Percentiles rank a stretch among this genome's conserved stretches.
Conservation (phyloP, 2,888 invertebrate genomes). For the Pecten maximus region DNA sequence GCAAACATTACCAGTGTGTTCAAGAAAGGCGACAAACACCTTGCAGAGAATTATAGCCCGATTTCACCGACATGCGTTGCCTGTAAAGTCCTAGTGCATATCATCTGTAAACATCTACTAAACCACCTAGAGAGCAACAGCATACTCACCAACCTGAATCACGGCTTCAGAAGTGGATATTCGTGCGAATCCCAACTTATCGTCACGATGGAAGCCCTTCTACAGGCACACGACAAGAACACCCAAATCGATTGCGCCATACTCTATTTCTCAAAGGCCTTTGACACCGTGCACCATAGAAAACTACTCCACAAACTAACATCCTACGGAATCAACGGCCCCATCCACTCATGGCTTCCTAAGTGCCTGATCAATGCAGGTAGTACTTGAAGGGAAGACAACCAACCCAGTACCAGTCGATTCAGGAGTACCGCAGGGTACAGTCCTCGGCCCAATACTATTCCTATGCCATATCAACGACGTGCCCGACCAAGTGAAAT, state of each 20-base stretch:
- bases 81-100: background rate
- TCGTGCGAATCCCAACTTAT: background rate
- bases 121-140: background rate
- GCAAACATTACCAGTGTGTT: background rate
- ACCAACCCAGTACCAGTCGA: constrained; percentile 32
- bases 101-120: background rate
- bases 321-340: constrained; percentile 37
- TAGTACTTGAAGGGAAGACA: constrained; percentile 43
- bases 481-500: constrained; percentile 41
- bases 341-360: constrained; percentile 41
- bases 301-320: constrained; percentile 41
- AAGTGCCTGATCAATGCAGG: constrained; percentile 40
- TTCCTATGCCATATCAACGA: constrained; percentile 47
- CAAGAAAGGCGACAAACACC: background rate
- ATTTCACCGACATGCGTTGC: background rate
- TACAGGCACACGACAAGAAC: background rate
- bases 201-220: constrained; percentile 33
- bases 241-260: constrained; percentile 28
- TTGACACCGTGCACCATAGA: constrained; percentile 45
- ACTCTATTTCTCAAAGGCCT: constrained; percentile 49
- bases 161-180: background rate
- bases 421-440: constrained; percentile 43
- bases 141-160: background rate
- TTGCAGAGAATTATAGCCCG: background rate
- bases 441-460: too few species aligned